Percentiles rank a stretch among this genome's conserved stretches.
phyloP scores from a whole-genome alignment of 2,888 invertebrate genomes.

The Cosmia pyralina region DNA sequence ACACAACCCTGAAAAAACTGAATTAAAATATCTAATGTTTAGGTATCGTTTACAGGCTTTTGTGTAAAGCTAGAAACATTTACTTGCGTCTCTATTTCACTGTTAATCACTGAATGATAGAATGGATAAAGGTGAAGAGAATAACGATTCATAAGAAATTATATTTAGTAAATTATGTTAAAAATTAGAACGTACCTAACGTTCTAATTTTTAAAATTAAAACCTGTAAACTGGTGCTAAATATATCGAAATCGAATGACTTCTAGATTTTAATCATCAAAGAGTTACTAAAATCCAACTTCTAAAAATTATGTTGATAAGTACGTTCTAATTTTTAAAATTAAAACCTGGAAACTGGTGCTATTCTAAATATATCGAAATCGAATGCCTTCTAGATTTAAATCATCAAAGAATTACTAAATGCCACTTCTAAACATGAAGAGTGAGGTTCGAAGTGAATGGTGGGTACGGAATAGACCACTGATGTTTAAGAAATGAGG shows the following conservation, averaged over 20 bases:
- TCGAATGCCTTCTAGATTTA: not conserved
- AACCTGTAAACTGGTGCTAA: too few species aligned
- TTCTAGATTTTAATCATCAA: not conserved
- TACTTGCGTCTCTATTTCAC: too few species aligned
- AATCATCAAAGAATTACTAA: not conserved
- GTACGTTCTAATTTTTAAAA: too few species aligned
- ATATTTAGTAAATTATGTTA: too few species aligned
- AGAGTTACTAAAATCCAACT: not conserved
- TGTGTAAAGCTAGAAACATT: slow-evolving; percentile 4
- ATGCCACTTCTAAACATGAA: too few species aligned
- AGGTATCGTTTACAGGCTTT: not conserved
- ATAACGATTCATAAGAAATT: too few species aligned
- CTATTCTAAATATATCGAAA: not conserved
- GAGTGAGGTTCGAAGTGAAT: not conserved
- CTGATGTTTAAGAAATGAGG: slow-evolving; percentile 21
- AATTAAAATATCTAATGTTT: slow-evolving; percentile 12
- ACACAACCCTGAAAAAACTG: not conserved
- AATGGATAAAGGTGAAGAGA: too few species aligned
- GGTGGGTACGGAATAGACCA: slow-evolving; percentile 1
- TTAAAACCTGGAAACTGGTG: too few species aligned
- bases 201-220: too few species aligned
- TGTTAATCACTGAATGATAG: too few species aligned
- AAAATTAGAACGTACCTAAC: too few species aligned
- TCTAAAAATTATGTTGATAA: too few species aligned
- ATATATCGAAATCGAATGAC: not conserved